phyloP scores from a whole-genome alignment of 2,797 vertebrate genomes.

The Lophura swinhoii region DNA sequence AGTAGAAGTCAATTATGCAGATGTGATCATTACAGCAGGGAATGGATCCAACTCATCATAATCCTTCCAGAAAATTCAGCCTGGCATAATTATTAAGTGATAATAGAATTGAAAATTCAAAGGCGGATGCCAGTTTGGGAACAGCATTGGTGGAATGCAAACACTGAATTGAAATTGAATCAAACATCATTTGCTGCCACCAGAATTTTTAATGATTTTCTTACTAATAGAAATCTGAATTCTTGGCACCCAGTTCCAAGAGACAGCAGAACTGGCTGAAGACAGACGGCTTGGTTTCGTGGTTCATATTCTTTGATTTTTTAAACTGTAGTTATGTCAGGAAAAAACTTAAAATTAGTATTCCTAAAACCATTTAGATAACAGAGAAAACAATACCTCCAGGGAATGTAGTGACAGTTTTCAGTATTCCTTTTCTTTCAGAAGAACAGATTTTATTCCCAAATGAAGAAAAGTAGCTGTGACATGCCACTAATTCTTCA shows the following conservation, averaged over 20 bases:
- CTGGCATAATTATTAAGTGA: neutral
- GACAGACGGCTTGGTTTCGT: neutral
- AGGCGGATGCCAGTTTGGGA: neutral
- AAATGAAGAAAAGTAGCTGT: neutral
- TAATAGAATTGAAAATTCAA: neutral
- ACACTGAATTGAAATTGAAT: neutral
- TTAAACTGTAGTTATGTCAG: neutral
- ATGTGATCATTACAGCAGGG: neutral
- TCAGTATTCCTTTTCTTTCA: neutral
- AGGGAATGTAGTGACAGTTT: neutral
- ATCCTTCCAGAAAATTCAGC: neutral
- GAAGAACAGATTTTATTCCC: neutral
- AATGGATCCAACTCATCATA: neutral
- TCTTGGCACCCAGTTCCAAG: neutral
- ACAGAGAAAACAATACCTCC: neutral
- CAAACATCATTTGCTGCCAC: neutral
- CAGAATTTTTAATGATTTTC: neutral
- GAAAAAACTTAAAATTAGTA: neutral
- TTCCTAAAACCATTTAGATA: neutral
- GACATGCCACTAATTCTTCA: neutral
- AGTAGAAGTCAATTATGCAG: neutral
- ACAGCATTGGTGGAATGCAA: neutral
- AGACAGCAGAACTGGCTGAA: neutral
- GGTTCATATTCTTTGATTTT: neutral
- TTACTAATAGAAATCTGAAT: slow-evolving; percentile 6